Conservation (phyloP, 2,113 vertebrate genomes). For the Phocoena phocoena region DNA sequence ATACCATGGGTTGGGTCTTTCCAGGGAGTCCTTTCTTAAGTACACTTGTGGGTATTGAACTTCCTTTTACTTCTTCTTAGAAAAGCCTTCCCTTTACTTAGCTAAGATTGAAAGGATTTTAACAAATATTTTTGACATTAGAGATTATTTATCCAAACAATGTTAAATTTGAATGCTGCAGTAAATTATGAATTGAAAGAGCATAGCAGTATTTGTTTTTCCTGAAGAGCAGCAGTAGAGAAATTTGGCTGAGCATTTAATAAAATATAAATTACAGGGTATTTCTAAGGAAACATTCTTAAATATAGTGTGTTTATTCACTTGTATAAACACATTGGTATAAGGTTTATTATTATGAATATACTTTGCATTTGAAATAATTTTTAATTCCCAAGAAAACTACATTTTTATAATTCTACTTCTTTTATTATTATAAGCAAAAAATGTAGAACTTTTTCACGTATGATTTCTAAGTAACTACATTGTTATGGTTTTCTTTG, state of each 20-base stretch:
- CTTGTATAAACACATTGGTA: not conserved
- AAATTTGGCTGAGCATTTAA: not conserved
- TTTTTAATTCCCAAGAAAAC: not conserved
- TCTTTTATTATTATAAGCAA: not conserved
- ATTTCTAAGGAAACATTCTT: not conserved
- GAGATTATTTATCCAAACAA: not conserved
- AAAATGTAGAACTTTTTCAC: not conserved
- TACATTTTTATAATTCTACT: not conserved
- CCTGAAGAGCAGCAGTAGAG: not conserved
- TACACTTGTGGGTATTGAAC: not conserved
- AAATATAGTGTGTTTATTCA: not conserved
- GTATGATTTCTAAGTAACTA: not conserved
- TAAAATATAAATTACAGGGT: not conserved
- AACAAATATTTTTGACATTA: not conserved
- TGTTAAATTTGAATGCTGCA: not conserved
- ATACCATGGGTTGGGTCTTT: not conserved
- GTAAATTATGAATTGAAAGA: not conserved
- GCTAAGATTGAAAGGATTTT: slow-evolving; percentile 3
- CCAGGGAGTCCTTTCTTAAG: not conserved
- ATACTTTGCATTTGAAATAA: not conserved
- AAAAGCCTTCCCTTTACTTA: slow-evolving; percentile 2
- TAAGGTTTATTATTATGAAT: not conserved
- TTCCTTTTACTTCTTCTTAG: not conserved
- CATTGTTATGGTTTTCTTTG: not conserved
- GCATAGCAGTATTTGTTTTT: not conserved